A percentile compares a stretch with the other conserved stretches of the same genome.
These are phyloP conservation scores for Sebastes steindachneri DNA, from an alignment of 2,797 vertebrate species.

Conservation along the genomic window DNA sequence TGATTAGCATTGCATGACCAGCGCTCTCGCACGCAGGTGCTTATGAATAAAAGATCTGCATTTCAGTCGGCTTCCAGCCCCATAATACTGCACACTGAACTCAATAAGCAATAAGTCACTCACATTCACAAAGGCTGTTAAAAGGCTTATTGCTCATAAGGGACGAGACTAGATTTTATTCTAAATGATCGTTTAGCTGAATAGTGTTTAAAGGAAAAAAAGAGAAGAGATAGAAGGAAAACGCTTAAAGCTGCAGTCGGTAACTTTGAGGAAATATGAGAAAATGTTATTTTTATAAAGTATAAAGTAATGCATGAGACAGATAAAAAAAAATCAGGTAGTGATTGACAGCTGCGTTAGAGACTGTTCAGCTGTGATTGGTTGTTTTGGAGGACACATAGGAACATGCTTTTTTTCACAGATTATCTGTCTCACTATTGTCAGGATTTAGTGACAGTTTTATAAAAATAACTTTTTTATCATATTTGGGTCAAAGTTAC, in stretches of 20 bases:
- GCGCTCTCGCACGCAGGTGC: neutral
- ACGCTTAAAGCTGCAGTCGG: neutral
- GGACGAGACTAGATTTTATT: neutral
- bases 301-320: too few species aligned
- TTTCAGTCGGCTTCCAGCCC: neutral
- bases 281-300: too few species aligned
- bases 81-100: conserved; percentile 2
- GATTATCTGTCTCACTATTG: too few species aligned
- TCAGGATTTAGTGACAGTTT: too few species aligned
- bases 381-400: too few species aligned
- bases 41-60: conserved; percentile 33
- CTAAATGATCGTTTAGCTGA: neutral
- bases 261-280: neutral
- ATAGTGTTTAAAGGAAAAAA: neutral
- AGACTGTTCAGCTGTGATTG: too few species aligned
- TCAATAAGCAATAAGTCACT: neutral
- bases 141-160: neutral
- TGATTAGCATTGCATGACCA: conserved; percentile 12
- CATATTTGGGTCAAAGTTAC: too few species aligned
- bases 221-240: neutral
- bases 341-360: too few species aligned
- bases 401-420: too few species aligned
- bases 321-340: too few species aligned
- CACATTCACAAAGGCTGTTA: neutral
- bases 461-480: too few species aligned